Evolutionary conservation across 2,113 vertebrate genomes (phyloP).

Genomic region (Mormyrus lacerda): DNA sequence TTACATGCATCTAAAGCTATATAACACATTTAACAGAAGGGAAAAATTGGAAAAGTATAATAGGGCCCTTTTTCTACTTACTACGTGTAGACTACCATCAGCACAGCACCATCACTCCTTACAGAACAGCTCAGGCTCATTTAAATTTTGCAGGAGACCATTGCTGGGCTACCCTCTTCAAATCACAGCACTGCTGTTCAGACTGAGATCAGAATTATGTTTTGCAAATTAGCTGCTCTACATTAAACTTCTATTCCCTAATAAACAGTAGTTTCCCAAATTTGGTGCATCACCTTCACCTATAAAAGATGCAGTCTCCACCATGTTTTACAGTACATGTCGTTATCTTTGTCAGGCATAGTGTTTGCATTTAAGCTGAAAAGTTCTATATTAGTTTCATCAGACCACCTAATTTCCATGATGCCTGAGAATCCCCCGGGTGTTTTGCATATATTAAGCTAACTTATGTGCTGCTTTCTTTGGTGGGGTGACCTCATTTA

Average conservation of each 20-base stretch:
- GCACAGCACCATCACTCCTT: not conserved
- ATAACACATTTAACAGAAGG: no score
- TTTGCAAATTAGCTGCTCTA: not conserved
- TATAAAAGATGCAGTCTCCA: not conserved
- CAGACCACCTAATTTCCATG: not conserved
- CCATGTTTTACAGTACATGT: not conserved
- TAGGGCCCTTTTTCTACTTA: no score
- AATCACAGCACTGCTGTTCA: not conserved
- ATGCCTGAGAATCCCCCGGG: not conserved
- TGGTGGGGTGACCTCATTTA: not conserved
- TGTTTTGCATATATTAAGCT: not conserved
- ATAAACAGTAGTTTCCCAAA: not conserved
- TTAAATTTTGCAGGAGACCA: no score
- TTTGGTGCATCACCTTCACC: not conserved
- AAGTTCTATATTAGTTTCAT: not conserved
- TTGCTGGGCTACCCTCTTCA: no score
- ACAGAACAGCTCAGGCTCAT: not conserved
- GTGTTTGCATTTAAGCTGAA: not conserved
- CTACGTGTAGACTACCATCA: not conserved
- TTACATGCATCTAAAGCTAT: no score
- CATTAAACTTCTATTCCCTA: not conserved
- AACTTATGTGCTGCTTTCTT: not conserved
- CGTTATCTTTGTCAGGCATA: not conserved
- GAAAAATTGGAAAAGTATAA: no score
- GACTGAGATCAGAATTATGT: not conserved